These are phyloP conservation scores for Penaeus indicus DNA, from an alignment of 1,140 invertebrate genomes.

Conservation along the genomic window DNA sequence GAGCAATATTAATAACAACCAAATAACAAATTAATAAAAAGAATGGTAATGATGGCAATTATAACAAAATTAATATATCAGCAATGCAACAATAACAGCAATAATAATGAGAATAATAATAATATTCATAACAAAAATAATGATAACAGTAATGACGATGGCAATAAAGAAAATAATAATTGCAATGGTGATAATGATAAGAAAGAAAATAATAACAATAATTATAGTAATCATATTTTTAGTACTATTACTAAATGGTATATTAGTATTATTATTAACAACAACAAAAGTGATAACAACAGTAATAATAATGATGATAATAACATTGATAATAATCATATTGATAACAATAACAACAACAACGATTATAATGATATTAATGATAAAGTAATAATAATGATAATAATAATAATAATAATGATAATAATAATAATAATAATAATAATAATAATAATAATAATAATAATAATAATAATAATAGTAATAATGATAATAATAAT, in stretches of 20 bases:
- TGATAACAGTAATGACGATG: conserved; percentile 7
- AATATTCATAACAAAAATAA: no score
- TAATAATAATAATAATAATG: neutral
- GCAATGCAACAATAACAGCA: no score
- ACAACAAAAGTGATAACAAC: neutral
- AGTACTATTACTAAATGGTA: conserved; percentile 30
- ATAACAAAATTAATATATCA: no score
- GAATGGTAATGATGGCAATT: no score
- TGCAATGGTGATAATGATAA: conserved; percentile 42
- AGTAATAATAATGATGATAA: no score
- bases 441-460: neutral
- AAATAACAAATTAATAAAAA: no score
- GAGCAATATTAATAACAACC: conserved; percentile 7
- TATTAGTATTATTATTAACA: conserved; percentile 6
- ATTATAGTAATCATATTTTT: conserved; percentile 29
- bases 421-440: conserved; percentile 7
- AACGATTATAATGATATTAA: no score
- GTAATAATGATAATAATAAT: neutral
- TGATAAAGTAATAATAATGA: neutral
- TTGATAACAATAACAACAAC: no score
- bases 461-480: neutral
- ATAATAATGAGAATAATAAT: no score
- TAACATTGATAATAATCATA: no score
- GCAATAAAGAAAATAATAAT: conserved; percentile 46
- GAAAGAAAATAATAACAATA: conserved; percentile 24